phyloP scores from a whole-genome alignment of 2,113 vertebrate species.

The Lycaon pictus region DNA sequence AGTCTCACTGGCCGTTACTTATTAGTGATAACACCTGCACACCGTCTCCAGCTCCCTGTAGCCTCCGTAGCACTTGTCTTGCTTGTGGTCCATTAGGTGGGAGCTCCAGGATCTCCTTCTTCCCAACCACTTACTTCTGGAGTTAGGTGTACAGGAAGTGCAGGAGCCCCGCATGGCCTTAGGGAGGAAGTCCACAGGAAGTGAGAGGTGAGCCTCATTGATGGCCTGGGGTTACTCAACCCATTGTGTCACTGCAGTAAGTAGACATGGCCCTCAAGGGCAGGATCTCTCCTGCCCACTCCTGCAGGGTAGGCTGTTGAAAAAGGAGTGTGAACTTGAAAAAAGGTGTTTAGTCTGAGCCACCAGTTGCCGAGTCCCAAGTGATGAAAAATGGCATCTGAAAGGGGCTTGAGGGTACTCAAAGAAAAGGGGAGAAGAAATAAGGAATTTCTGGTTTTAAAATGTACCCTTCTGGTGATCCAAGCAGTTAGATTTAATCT shows the following conservation, averaged over 20 bases:
- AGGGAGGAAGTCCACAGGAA: neutral
- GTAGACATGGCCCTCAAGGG: neutral
- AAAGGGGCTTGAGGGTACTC: conserved; percentile 7
- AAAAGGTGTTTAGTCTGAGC: conserved; percentile 26
- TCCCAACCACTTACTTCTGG: neutral
- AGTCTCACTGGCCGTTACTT: neutral
- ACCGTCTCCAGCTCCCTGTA: neutral
- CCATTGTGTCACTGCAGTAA: neutral
- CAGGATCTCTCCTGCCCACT: neutral
- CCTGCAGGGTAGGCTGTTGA: neutral
- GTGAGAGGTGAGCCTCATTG: neutral
- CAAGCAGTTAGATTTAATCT: conserved; percentile 86
- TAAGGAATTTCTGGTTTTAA: conserved; percentile 78
- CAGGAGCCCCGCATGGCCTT: neutral
- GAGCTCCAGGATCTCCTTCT: neutral
- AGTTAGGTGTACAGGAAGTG: neutral
- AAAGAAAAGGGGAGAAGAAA: conserved; percentile 56
- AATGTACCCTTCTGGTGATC: conserved; percentile 85
- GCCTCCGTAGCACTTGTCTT: neutral
- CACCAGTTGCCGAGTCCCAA: conserved; percentile 42
- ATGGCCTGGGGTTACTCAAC: neutral
- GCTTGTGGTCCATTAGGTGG: neutral
- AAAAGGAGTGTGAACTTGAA: neutral
- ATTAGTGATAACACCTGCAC: neutral
- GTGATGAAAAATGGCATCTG: conserved; percentile 34